phyloP scores from a whole-genome alignment of 1,140 invertebrate species.

The Mactra quadrangularis region DNA sequence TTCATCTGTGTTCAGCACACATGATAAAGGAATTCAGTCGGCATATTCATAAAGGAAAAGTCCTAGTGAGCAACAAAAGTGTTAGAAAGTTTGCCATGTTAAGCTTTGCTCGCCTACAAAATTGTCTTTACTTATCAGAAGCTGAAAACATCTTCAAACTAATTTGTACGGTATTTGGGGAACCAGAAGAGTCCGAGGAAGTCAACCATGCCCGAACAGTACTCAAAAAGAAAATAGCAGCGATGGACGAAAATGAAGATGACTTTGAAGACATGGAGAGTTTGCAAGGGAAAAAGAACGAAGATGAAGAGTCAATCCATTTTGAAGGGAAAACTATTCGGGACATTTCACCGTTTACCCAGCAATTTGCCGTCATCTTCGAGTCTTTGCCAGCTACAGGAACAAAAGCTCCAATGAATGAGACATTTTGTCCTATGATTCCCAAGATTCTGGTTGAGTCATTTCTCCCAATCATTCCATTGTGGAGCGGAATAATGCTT shows the following conservation, averaged over 20 bases:
- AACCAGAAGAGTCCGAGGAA: not conserved
- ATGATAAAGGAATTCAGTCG: not conserved
- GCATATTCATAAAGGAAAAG: not conserved
- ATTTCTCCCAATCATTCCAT: not conserved
- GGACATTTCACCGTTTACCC: not conserved
- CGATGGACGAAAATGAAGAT: not conserved
- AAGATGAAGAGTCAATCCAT: not conserved
- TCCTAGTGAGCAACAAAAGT: not conserved
- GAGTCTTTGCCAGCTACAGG: not conserved
- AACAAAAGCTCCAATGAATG: not conserved
- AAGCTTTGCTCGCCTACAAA: slow-evolving; percentile 1
- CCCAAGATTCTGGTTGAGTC: not conserved
- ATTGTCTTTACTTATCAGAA: slow-evolving; percentile 1
- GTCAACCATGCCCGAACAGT: not conserved
- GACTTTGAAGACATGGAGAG: not conserved
- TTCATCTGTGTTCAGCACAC: slow-evolving; percentile 5
- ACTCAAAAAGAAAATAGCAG: not conserved
- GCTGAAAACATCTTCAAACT: not conserved
- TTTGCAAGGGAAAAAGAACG: too few relatives aligned
- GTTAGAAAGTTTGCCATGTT: not conserved
- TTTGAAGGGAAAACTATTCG: not conserved
- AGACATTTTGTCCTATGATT: not conserved
- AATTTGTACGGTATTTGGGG: not conserved
- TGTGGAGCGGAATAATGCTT: not conserved
- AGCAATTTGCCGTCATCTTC: not conserved